phyloP scores from a whole-genome alignment of 2,113 vertebrate genomes.

The Zosterops hypoxanthus region DNA sequence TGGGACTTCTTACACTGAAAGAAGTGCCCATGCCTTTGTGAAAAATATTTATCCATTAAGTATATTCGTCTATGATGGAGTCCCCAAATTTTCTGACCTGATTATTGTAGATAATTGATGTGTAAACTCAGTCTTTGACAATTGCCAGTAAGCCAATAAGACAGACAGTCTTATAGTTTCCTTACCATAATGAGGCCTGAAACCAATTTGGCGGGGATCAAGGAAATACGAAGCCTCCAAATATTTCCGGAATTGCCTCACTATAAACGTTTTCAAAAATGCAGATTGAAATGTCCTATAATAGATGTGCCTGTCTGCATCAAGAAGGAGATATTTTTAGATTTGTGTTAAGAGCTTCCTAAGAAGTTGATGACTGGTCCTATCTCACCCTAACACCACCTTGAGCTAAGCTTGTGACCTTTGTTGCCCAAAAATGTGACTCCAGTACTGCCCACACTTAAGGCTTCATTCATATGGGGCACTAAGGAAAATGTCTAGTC shows the following conservation, averaged over 20 bases:
- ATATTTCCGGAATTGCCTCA: conserved; percentile 68
- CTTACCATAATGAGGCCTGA: conserved; percentile 54
- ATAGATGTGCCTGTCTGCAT: conserved; percentile 41
- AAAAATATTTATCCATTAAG: not conserved
- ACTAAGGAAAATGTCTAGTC: not conserved
- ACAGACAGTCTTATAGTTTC: conserved; percentile 25
- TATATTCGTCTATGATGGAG: not conserved
- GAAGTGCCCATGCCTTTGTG: not conserved
- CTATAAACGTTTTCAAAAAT: conserved; percentile 42
- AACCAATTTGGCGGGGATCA: conserved; percentile 57
- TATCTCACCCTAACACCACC: not conserved
- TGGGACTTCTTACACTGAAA: not conserved
- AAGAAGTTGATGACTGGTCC: not conserved
- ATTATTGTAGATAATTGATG: not conserved
- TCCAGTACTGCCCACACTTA: not conserved
- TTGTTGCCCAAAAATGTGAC: not conserved
- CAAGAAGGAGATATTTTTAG: conserved; percentile 39
- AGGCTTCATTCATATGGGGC: not conserved
- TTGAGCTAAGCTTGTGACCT: not conserved
- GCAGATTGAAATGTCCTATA: conserved; percentile 48
- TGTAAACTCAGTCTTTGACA: not conserved
- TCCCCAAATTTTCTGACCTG: not conserved
- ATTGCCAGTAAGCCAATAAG: conserved; percentile 20
- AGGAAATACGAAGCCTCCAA: conserved; percentile 67
- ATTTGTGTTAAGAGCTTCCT: not conserved